Evolutionary conservation across 2,113 vertebrate genomes (phyloP).

Genomic region (Dasyurus viverrinus): DNA sequence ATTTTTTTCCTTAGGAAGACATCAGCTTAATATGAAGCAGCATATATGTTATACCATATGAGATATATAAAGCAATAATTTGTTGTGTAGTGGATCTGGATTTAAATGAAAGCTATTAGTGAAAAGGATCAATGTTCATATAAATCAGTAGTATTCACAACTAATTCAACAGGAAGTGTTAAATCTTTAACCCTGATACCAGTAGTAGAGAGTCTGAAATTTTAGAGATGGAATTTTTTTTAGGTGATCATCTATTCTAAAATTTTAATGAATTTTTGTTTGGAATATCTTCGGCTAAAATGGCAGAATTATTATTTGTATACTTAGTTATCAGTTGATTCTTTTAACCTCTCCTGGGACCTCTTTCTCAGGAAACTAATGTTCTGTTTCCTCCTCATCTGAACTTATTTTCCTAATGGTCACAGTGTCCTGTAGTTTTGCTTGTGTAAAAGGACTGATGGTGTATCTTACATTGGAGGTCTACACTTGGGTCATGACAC

Average conservation of each 20-base stretch:
- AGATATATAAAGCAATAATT: not conserved
- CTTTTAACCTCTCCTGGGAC: not conserved
- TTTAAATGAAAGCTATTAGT: constrained; percentile 13
- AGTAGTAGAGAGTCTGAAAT: constrained; percentile 32
- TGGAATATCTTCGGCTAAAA: not conserved
- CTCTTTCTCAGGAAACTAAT: not conserved
- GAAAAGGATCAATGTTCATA: constrained; percentile 37
- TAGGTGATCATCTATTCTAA: not conserved
- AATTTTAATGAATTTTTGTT: not conserved
- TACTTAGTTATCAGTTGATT: not conserved
- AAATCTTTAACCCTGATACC: constrained; percentile 51
- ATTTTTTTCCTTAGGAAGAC: not conserved
- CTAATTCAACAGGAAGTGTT: constrained; percentile 18
- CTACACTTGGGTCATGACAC: not conserved
- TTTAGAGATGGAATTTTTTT: not conserved
- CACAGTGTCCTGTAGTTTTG: constrained; percentile 18
- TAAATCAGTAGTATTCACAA: constrained; percentile 27
- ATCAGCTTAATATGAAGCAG: not conserved
- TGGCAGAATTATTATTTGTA: not conserved
- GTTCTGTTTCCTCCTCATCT: constrained; percentile 3
- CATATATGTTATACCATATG: not conserved
- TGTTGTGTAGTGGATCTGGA: constrained; percentile 23
- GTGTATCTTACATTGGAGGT: not conserved
- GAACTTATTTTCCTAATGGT: not conserved
- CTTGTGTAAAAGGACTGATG: constrained; percentile 32